These are phyloP conservation scores for Holothuria glaberrima DNA, from an alignment of 35 echinoderm and acorn worm species.

Conservation along the genomic window DNA sequence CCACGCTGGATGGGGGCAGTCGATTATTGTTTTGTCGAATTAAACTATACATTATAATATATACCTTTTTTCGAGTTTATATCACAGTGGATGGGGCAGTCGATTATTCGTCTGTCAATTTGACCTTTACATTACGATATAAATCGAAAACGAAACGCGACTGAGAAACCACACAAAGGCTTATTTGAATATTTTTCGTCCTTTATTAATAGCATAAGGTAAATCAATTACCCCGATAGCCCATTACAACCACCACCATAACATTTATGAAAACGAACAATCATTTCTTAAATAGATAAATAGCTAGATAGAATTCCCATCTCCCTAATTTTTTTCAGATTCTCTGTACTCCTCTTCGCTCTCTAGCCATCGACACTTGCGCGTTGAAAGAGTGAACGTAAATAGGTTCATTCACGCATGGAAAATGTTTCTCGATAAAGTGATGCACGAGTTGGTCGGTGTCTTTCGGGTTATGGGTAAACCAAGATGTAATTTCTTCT, in stretches of 20 bases:
- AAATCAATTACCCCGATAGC: neutral
- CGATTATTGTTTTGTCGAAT: too few relatives aligned
- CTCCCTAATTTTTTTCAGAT: neutral
- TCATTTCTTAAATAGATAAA: too few relatives aligned
- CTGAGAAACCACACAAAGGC: neutral
- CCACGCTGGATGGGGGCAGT: too few relatives aligned
- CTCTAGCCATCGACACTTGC: neutral
- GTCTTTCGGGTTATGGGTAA: neutral
- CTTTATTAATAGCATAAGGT: neutral
- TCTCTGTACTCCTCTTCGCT: neutral
- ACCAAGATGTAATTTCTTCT: neutral
- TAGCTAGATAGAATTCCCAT: too few relatives aligned
- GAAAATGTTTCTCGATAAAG: neutral
- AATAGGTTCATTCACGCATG: neutral
- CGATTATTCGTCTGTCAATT: constrained; percentile 8
- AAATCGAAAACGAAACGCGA: neutral
- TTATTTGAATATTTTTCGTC: neutral
- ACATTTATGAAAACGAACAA: too few relatives aligned
- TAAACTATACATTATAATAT: too few relatives aligned
- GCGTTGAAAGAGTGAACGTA: neutral
- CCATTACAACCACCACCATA: too few relatives aligned
- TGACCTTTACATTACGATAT: neutral
- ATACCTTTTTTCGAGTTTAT: too few relatives aligned
- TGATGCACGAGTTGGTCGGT: neutral
- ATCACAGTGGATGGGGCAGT: neutral